Conservation (phyloP, 2,113 vertebrate genomes). For the Vidua chalybeata region DNA sequence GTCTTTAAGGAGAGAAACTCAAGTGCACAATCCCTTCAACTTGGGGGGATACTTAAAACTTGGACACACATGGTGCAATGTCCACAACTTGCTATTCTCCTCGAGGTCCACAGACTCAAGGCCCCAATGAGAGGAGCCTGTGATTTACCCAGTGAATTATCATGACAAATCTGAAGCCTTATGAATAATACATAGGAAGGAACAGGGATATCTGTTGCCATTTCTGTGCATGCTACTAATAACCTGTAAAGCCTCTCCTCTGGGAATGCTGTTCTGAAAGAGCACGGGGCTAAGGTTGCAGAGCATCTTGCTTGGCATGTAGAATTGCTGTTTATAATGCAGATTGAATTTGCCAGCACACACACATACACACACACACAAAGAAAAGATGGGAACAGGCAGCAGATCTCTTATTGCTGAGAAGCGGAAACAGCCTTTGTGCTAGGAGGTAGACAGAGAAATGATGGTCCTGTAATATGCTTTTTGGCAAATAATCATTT, state of each 20-base stretch:
- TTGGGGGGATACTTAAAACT: neutral
- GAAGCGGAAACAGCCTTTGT: neutral
- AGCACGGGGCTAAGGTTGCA: neutral
- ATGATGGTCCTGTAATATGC: slow-evolving; percentile 16
- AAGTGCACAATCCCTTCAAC: neutral
- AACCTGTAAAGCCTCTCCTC: slow-evolving; percentile 17
- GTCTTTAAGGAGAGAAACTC: neutral
- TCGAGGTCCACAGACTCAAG: neutral
- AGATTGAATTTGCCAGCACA: slow-evolving; percentile 1
- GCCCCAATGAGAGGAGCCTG: neutral
- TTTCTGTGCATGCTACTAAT: slow-evolving; percentile 21
- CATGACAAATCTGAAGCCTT: slow-evolving; percentile 2
- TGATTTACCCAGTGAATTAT: slow-evolving; percentile 14
- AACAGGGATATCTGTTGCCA: slow-evolving; percentile 5
- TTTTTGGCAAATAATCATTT: slow-evolving; percentile 61
- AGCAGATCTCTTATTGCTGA: neutral
- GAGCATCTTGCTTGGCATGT: slow-evolving; percentile 17
- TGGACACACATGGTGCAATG: neutral
- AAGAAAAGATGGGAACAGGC: neutral
- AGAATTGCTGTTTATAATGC: slow-evolving; percentile 30
- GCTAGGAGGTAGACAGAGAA: slow-evolving; percentile 14
- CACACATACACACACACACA: neutral
- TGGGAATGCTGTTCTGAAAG: slow-evolving; percentile 3
- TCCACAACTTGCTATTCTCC: neutral
- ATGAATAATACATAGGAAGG: slow-evolving; percentile 23